These are phyloP conservation scores for Pseudochirops corinnae DNA, from an alignment of 2,797 vertebrate species.

Conservation along the genomic window DNA sequence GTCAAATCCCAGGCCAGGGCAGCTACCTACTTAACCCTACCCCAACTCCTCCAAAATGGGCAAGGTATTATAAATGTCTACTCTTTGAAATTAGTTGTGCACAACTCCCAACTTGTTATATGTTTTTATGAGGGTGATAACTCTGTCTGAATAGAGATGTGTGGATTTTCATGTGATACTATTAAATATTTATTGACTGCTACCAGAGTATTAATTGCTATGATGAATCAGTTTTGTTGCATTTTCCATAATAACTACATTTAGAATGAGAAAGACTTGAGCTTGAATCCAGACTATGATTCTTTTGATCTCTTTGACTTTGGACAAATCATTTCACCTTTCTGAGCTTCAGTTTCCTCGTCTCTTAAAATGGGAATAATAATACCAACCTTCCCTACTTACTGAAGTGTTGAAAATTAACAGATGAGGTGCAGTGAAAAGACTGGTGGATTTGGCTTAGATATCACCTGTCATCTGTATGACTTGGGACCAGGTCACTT, in stretches of 20 bases:
- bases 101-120: neutral
- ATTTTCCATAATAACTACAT: neutral
- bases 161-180: constrained; percentile 18
- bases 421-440: neutral
- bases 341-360: neutral
- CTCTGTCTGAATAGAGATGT: constrained; percentile 17
- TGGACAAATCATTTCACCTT: neutral
- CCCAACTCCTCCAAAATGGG: neutral
- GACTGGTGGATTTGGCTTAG: neutral
- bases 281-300: neutral
- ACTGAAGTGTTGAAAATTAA: neutral
- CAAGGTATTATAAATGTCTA: constrained; percentile 16
- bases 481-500: neutral
- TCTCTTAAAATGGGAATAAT: neutral
- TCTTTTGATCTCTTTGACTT: neutral
- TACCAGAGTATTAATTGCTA: neutral
- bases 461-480: neutral
- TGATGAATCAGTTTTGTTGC: neutral
- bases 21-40: neutral
- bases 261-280: neutral
- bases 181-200: neutral
- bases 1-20: neutral
- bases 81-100: constrained; percentile 39
- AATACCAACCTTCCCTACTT: neutral
- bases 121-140: constrained; percentile 49